Percentiles rank a stretch among this genome's conserved stretches.
These are phyloP conservation scores for Leptinotarsa haldemani DNA, from an alignment of 2,888 invertebrate genomes.

Conservation along the genomic window DNA sequence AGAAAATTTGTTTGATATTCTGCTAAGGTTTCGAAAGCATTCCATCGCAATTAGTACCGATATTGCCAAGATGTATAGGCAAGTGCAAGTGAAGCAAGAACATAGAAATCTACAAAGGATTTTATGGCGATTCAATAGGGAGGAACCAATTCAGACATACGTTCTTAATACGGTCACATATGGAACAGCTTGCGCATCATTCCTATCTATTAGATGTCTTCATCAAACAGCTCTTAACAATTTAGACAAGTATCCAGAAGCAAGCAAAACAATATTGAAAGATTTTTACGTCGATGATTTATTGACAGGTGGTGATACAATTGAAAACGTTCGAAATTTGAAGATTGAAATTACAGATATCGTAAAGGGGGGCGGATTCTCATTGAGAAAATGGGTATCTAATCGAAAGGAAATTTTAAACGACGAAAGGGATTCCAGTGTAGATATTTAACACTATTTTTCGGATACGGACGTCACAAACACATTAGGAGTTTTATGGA, in stretches of 20 bases:
- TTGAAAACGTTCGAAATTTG: not conserved
- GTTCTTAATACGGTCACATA: slow-evolving; percentile 39
- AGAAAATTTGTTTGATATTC: slow-evolving; percentile 41
- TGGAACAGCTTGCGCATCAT: slow-evolving; percentile 38
- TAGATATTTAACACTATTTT: not conserved
- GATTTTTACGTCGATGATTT: slow-evolving; percentile 17
- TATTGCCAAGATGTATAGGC: slow-evolving; percentile 50
- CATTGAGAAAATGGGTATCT: slow-evolving; percentile 8
- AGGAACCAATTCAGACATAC: slow-evolving; percentile 31
- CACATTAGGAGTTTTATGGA: not conserved
- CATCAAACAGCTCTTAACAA: not conserved
- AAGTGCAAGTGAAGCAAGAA: slow-evolving; percentile 38
- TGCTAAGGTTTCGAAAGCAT: slow-evolving; percentile 44
- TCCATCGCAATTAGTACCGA: slow-evolving; percentile 45
- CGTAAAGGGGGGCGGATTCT: not conserved
- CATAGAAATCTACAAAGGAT: slow-evolving; percentile 43
- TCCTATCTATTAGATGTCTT: slow-evolving; percentile 30
- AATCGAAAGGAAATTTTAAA: not conserved
- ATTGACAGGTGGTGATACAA: not conserved
- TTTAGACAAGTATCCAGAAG: not conserved
- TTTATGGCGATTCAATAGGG: slow-evolving; percentile 40
- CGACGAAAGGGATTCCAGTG: not conserved
- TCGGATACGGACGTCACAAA: not conserved
- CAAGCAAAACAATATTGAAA: not conserved
- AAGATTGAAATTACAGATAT: not conserved